Base-by-base conservation (phyloP, 2,888 invertebrate species). In the Cacoxenus indagator region DNA sequence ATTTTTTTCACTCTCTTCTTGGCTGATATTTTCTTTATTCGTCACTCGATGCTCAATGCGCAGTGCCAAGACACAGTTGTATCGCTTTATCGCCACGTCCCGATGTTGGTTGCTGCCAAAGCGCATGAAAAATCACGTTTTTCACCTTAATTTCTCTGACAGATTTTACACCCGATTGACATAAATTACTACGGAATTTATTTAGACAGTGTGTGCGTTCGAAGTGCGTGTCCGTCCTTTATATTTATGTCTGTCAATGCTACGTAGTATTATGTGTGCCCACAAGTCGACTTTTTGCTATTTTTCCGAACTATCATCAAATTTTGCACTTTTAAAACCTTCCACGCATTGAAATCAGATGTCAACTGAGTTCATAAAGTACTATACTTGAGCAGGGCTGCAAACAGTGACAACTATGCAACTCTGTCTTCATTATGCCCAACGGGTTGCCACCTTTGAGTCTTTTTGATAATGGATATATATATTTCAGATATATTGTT, bases 291-390 rank as follows among this genome's bases (percentile, higher is more conserved):
- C n/a, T n/a, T n/a, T n/a, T n/a, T n/a, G n/a, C n/a, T n/a, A 5
- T 27, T 27, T 64, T 46, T 29, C 14, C 73, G 70, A 76, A 76
- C 67, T 70, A 29, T 71, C 64, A 27, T 67, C 67, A 73, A 72
- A 75, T 74, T 75, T 75, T 78, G 75, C 76, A 79, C 81, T 73
- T 78, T 82, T 78, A 71, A 80, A 73, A 64, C n/a, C 77, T 75
- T 78, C 79, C 79, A 79, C 78, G 82, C 79, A 73, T 26, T 55
- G 55, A 55, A 55, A 55, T 55, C 55, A 27, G 27, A 55, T 55
- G 55, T 55, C 48, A 48, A 48, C 48, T n/a, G 46, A 1, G 46
- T 46, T 6, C 8, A 46, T 11, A n/a, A 17, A 46, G 46, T 46
- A 46, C 46, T 48, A 48, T 48, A 48, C 2, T 2, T 2, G 8